Conservation (phyloP, 2,113 vertebrate genomes). For the Seriola dumerili region DNA sequence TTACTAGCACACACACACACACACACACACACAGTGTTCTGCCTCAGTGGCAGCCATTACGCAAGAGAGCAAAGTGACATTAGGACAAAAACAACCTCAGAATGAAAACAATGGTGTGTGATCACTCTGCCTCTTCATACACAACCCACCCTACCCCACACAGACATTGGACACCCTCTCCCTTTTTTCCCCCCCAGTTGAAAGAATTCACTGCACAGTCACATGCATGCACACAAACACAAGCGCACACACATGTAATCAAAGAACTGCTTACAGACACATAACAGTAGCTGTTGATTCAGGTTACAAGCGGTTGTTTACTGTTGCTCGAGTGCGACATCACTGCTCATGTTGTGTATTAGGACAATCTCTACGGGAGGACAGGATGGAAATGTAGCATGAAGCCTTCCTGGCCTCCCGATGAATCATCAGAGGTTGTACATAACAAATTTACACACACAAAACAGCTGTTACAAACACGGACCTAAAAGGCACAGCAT, state of each 20-base stretch:
- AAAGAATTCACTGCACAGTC: slow-evolving; percentile 48
- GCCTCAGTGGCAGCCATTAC: slow-evolving; percentile 47
- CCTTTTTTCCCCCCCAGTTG: slow-evolving; percentile 35
- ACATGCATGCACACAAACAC: background rate
- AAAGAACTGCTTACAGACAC: background rate
- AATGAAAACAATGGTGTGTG: slow-evolving; percentile 67
- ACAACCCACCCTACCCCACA: background rate
- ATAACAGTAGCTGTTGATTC: slow-evolving; percentile 23
- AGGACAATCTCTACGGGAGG: background rate
- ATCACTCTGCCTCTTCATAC: slow-evolving; percentile 35
- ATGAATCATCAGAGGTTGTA: too few species aligned
- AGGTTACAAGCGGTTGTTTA: slow-evolving; percentile 51
- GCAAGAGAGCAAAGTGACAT: slow-evolving; percentile 66
- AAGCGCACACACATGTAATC: slow-evolving; percentile 10
- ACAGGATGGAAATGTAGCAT: too few species aligned
- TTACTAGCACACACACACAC: slow-evolving; percentile 10
- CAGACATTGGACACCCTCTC: background rate
- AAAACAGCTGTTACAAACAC: too few species aligned
- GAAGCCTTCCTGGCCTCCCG: too few species aligned
- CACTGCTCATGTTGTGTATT: background rate
- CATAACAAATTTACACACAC: too few species aligned
- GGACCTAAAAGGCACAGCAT: too few species aligned
- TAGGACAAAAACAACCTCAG: slow-evolving; percentile 72
- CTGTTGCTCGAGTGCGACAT: slow-evolving; percentile 8
- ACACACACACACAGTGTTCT: slow-evolving; percentile 20